Evolutionary conservation across 2,113 vertebrate species (phyloP), one percentile per base, ranked within the genome.

Genomic region (Leptosomus discolor): DNA sequence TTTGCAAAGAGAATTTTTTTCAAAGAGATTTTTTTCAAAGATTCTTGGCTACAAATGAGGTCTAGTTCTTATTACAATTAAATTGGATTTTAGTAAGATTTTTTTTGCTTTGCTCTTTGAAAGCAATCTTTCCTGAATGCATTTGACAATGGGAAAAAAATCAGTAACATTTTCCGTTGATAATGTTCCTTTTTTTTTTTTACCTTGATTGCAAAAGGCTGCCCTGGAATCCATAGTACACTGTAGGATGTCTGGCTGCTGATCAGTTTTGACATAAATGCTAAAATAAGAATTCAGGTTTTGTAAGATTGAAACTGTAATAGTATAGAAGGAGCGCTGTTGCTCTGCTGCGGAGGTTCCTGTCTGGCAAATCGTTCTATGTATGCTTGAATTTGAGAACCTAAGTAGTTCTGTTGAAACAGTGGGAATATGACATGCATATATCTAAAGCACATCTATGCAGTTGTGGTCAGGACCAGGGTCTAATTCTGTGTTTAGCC

Each of bases 391-490:
- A 53, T 27, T 0, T 1, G 78, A 46, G 73, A 56, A 34, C 9
- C 8, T 0, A 1, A 39, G 56, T 65, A 41, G 36, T 15, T 50
- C 23, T 19, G 0, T 29, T 26, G 8, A 2, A 67, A 4, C 16
- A 63, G 12, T 4, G 6, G 20, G 26, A 36, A 3, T 26, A 6
- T 1, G 13, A 29, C 41, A 4, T 5, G 13, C 15, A 1, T 8
- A 0, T 7, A 8, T 73, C 61, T 48, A 15, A 58, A 53, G 23
- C 4, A 3, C 39, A 22, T 1, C 2, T 1, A 5, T 12, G 23
- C 29, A 30, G 32, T 2, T 65, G 36, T 21, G 53, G 37, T 46
- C n/a, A n/a, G 37, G 39, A 36, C 4, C 43, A 23, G 58, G 34
- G 36, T 14, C 8, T 58, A 11, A 6, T 3, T 64, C 11, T 37